Conservation (phyloP, 2,113 vertebrate genomes). For the Chiloscyllium plagiosum region DNA sequence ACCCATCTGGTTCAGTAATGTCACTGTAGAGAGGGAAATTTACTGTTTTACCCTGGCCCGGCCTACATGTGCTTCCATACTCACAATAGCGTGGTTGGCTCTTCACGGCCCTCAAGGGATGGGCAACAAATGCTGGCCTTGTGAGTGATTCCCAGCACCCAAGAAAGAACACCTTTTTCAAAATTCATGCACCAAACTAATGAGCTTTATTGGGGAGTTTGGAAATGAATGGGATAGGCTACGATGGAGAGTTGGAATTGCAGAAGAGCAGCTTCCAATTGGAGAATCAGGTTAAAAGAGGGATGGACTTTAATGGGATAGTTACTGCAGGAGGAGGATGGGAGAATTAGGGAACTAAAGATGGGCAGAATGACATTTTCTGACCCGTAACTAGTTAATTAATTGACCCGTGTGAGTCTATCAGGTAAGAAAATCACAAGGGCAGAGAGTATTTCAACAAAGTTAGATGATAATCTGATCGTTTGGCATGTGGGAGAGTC, state of each 20-base stretch:
- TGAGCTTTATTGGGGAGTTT: too few species aligned
- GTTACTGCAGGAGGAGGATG: background rate
- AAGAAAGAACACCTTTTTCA: too few species aligned
- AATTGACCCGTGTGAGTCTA: background rate
- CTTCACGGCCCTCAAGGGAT: too few species aligned
- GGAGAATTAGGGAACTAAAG: background rate
- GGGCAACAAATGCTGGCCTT: too few species aligned
- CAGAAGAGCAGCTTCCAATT: background rate
- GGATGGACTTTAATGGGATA: background rate
- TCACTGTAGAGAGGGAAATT: too few species aligned
- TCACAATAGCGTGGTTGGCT: too few species aligned
- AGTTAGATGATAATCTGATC: background rate
- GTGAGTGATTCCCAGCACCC: too few species aligned
- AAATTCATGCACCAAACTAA: too few species aligned
- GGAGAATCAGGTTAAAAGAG: background rate
- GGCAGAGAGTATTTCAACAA: background rate
- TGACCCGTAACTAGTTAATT: background rate
- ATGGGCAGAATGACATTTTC: background rate
- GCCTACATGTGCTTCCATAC: too few species aligned
- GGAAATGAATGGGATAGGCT: too few species aligned
- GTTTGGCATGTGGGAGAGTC: slow-evolving; percentile 7
- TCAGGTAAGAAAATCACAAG: background rate
- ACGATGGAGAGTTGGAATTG: background rate
- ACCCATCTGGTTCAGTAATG: too few species aligned
- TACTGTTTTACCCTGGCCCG: too few species aligned